Percentiles rank a stretch among this genome's conserved stretches.
Evolutionary conservation across 2,113 vertebrate genomes (phyloP).

Genomic region (Plectropomus leopardus): DNA sequence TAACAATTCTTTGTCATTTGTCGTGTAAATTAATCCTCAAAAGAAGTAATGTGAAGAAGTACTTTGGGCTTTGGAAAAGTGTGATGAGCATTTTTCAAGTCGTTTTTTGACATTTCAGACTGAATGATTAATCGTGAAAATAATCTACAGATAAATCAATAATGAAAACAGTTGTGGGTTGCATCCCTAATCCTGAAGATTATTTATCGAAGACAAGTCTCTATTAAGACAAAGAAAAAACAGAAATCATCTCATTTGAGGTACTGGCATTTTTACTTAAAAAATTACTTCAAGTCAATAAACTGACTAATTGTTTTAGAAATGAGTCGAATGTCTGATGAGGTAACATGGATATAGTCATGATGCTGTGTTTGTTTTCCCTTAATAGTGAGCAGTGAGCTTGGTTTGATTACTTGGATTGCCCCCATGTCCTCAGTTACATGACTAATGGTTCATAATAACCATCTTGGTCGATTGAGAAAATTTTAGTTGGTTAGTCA

Average conservation of each 20-base stretch:
- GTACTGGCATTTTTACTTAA: not conserved
- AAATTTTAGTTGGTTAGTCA: not conserved
- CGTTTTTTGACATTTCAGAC: no score
- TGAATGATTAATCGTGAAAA: no score
- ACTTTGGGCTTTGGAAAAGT: no score
- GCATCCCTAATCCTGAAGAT: not conserved
- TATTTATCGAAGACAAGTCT: no score
- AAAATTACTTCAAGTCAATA: not conserved
- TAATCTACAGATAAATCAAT: no score
- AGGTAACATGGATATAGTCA: not conserved
- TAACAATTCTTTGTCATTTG: no score
- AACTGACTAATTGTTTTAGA: not conserved
- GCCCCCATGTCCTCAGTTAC: slow-evolving; percentile 12
- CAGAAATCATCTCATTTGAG: not conserved
- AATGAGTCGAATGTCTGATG: not conserved
- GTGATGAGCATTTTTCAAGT: no score
- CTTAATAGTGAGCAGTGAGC: slow-evolving; percentile 3
- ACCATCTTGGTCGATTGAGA: slow-evolving; percentile 13
- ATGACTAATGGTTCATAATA: slow-evolving; percentile 23
- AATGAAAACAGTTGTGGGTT: no score
- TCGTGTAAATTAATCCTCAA: no score
- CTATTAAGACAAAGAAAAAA: not conserved
- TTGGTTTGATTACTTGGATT: slow-evolving; percentile 13
- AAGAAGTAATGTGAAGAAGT: no score
- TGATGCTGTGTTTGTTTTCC: not conserved